These are phyloP conservation scores for Herpetotheres cachinnans DNA, from an alignment of 2,113 vertebrate species.

Conservation along the genomic window DNA sequence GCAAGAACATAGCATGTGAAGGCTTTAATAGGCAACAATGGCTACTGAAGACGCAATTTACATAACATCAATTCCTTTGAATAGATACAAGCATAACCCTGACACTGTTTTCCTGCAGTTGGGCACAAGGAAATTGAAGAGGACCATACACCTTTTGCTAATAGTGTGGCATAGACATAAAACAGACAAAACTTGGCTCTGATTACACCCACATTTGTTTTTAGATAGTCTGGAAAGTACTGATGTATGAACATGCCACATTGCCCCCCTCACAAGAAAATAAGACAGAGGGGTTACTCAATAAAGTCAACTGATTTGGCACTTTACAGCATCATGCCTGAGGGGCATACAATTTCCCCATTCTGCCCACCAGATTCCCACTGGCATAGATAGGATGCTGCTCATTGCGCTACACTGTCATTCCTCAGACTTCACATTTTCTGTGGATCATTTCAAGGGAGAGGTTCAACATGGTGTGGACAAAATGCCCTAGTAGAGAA, in stretches of 20 bases:
- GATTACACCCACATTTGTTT: background rate
- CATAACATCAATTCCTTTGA: background rate
- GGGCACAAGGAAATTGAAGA: background rate
- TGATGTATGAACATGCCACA: background rate
- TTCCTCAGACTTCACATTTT: background rate
- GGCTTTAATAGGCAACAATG: background rate
- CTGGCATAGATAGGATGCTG: background rate
- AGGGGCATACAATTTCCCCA: background rate
- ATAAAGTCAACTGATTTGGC: background rate
- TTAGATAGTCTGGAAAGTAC: background rate
- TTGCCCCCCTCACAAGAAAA: background rate
- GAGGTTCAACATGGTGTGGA: background rate
- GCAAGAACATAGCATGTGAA: background rate
- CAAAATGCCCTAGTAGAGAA: background rate
- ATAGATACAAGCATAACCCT: background rate
- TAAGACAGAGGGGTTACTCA: background rate
- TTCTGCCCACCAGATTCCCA: background rate
- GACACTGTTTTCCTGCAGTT: background rate
- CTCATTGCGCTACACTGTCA: rapidly evolving
- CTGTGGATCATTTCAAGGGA: background rate
- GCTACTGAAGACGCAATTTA: background rate
- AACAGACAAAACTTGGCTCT: background rate
- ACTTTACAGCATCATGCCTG: background rate
- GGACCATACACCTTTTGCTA: background rate
- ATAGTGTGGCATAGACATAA: background rate